These are phyloP conservation scores for Astreopora myriophthalma DNA, from an alignment of 64 coral and sea anemone species.

Conservation along the genomic window DNA sequence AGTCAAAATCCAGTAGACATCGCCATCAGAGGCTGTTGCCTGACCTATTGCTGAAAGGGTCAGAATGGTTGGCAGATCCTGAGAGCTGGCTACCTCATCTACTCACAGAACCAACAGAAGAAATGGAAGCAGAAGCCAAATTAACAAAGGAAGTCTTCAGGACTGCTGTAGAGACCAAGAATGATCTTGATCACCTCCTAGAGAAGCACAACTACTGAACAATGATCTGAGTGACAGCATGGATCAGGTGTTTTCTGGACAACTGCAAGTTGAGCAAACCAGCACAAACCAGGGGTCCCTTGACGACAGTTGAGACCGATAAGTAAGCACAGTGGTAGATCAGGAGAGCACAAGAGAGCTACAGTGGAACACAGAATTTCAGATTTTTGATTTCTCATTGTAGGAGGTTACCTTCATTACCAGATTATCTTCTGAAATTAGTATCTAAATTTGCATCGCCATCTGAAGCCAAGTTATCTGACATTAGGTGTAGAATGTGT, in stretches of 20 bases:
- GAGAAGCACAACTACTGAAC: slow-evolving; percentile 25
- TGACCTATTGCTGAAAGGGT: background rate
- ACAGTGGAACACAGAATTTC: slow-evolving; percentile 36
- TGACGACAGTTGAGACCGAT: slow-evolving; percentile 45
- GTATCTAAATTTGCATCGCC: too few relatives aligned
- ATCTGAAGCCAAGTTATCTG: too few relatives aligned
- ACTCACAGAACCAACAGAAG: background rate
- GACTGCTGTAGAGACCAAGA: background rate
- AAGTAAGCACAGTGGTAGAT: slow-evolving; percentile 33
- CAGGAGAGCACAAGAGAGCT: slow-evolving; percentile 48
- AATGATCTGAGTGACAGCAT: slow-evolving; percentile 13
- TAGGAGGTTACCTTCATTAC: too few relatives aligned
- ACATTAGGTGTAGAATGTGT: too few relatives aligned
- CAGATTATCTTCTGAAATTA: too few relatives aligned
- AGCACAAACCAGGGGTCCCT: slow-evolving; percentile 1
- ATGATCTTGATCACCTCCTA: slow-evolving; percentile 31
- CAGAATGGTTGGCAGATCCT: slow-evolving; percentile 11
- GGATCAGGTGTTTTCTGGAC: slow-evolving; percentile 19
- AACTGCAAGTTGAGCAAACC: slow-evolving; percentile 30
- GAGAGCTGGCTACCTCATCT: slow-evolving; percentile 11
- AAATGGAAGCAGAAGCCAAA: slow-evolving; percentile 46
- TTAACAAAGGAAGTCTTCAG: background rate
- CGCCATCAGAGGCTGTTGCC: slow-evolving; percentile 40
- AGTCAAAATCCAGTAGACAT: slow-evolving; percentile 48
- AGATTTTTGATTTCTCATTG: too few relatives aligned